Percentiles rank a stretch among this genome's conserved stretches.
Evolutionary conservation across 1,140 invertebrate species (phyloP).

Genomic region (Triops cancriformis): DNA sequence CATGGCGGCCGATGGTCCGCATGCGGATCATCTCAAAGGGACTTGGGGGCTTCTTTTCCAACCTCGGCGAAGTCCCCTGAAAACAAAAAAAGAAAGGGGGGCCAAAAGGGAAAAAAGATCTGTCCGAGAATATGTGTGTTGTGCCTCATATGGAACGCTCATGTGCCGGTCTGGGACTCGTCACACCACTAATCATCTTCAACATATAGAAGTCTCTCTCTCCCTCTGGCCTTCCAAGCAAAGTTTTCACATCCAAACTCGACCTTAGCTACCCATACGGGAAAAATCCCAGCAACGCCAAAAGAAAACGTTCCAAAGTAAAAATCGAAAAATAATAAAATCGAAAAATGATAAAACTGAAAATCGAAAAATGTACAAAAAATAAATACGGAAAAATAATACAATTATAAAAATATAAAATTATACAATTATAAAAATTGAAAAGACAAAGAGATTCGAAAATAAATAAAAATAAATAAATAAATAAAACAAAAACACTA

Average conservation of each 20-base stretch:
- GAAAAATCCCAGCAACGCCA: not conserved
- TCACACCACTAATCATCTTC: slow-evolving; percentile 13
- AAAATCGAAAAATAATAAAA: too few relatives aligned
- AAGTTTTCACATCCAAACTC: not conserved
- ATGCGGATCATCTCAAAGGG: slow-evolving; percentile 12
- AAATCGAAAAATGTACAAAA: too few relatives aligned
- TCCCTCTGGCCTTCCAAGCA: not conserved
- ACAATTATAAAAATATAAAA: too few relatives aligned
- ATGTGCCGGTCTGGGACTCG: slow-evolving; percentile 11
- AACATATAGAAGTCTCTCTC: not conserved
- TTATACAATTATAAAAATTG: too few relatives aligned
- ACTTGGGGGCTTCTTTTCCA: not conserved
- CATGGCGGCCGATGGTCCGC: slow-evolving; percentile 1
- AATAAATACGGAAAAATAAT: too few relatives aligned
- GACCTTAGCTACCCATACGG: not conserved
- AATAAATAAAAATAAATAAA: too few relatives aligned
- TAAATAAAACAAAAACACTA: too few relatives aligned
- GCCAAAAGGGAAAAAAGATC: not conserved
- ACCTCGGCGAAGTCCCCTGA: not conserved
- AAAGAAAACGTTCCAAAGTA: not conserved
- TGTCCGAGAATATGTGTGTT: slow-evolving; percentile 8
- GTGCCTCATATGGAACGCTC: slow-evolving; percentile 9
- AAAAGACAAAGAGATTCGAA: too few relatives aligned
- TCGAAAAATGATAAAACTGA: too few relatives aligned
- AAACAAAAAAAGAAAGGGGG: not conserved